Evolutionary conservation across 2,888 invertebrate species (phyloP).

Genomic region (Agrochola macilenta): DNA sequence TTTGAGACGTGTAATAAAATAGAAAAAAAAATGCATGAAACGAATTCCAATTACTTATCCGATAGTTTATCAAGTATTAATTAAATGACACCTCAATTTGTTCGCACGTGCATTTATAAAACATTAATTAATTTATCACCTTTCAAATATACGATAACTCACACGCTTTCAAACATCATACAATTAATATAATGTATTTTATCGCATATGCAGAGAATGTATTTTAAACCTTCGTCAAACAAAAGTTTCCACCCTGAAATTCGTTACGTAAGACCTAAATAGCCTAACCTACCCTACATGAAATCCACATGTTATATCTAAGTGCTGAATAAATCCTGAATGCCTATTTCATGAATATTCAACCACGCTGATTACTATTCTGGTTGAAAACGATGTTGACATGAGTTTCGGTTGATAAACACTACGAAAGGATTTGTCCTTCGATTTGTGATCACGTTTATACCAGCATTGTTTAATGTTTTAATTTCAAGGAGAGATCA

Average conservation of each 20-base stretch:
- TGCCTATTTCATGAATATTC: constrained; percentile 69
- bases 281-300: not conserved
- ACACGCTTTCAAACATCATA: not conserved
- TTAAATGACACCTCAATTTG: constrained; percentile 7
- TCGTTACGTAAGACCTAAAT: constrained; percentile 7
- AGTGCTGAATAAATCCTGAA: constrained; percentile 40
- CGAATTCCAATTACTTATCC: constrained; percentile 15
- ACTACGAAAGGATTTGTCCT: constrained; percentile 55
- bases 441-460: constrained; percentile 60
- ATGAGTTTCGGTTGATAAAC: constrained; percentile 66
- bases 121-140: not conserved
- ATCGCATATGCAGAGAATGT: not conserved
- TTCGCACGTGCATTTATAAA: not conserved
- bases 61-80: constrained; percentile 16
- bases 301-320: constrained; percentile 43
- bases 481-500: constrained; percentile 1
- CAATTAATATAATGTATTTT: not conserved
- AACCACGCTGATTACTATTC: constrained; percentile 69
- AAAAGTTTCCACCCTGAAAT: constrained; percentile 2
- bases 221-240: not conserved
- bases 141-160: constrained; percentile 11
- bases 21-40: constrained; percentile 26
- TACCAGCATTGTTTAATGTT: constrained; percentile 32
- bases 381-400: constrained; percentile 70
- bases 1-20: constrained; percentile 18